Evolutionary conservation across 1,140 invertebrate species (phyloP).

Genomic region (Caenorhabditis inopinata): DNA sequence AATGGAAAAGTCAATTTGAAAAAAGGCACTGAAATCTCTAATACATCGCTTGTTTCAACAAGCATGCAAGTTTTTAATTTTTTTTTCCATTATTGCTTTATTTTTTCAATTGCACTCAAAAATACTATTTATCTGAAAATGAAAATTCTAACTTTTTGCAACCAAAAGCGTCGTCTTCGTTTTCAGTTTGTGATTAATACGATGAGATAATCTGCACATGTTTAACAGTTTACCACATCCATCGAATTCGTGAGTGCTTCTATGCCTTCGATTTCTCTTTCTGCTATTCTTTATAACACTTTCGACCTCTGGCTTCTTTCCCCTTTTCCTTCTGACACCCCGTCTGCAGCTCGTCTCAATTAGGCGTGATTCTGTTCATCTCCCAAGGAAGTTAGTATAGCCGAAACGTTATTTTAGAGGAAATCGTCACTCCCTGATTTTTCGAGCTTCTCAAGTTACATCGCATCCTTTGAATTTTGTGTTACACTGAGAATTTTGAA

Average conservation of each 20-base stretch:
- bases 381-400: conserved; percentile 25
- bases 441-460: conserved; percentile 22
- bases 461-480: not conserved
- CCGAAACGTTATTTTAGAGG: conserved; percentile 28
- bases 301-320: not conserved
- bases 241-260: not conserved
- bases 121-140: no score
- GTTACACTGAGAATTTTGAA: not conserved
- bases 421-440: conserved; percentile 14
- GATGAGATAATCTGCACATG: no score
- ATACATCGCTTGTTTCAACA: no score
- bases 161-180: no score
- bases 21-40: no score
- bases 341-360: conserved; percentile 5
- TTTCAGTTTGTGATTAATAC: no score
- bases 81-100: no score
- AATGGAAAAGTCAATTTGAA: no score
- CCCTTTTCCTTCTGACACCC: not conserved
- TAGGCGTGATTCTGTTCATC: conserved; percentile 33
- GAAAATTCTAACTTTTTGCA: no score
- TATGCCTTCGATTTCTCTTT: not conserved
- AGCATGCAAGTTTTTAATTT: no score
- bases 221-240: no score
- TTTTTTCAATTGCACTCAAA: no score
- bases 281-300: not conserved